Base-by-base conservation (phyloP, 1,140 invertebrate species). In the Ceratina japonica region DNA sequence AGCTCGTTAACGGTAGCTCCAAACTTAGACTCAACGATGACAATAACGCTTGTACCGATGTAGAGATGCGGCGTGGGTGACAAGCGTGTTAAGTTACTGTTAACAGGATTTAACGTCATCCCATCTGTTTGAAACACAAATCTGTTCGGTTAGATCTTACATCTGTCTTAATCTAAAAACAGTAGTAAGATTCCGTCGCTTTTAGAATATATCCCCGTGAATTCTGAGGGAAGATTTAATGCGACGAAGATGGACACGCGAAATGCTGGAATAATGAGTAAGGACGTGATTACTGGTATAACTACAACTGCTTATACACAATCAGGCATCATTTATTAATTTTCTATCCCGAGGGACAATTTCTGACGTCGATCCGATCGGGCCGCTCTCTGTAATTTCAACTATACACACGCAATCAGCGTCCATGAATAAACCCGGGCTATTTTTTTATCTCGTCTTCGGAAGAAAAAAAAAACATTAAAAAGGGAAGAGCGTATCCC, bases 301-400 rank as follows among this genome's bases (percentile, higher is more conserved):
- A 56, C 69, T 51, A 63, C 72, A 78, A 78, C 59, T 58, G 13
- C 51, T 72, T 64, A 24, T 51, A 49, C 10, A 2, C 44, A 66
- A 72, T 78, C 68, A 56, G 20, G 75, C 54, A 78, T 78, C 75
- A 72, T 78, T 78, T 78, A 78, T 78, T 78, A 78, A 78, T 78
- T 78, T 64, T 56, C 69, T 59, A 56, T 72, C 51, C 8, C 3
- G 65, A 61, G 69, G 72, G 75, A 78, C 59, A 78, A 72, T 78
- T 78, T 78, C 54, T 76, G 24, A 59, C 58, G 31, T 78, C 44
- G 58, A 72, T 77, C 8, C 54, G 75, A 61, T 59, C 68, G 51
- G 20, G 18, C 68, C 27, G 31, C 58, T 51, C 59, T 64, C 68
- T 63, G 69, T 78, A 78, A 78, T 78, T 63, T 72, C 68, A 64